Evolutionary conservation across 2,113 vertebrate genomes (phyloP).

Genomic region (Neomonachus schauinslandi): DNA sequence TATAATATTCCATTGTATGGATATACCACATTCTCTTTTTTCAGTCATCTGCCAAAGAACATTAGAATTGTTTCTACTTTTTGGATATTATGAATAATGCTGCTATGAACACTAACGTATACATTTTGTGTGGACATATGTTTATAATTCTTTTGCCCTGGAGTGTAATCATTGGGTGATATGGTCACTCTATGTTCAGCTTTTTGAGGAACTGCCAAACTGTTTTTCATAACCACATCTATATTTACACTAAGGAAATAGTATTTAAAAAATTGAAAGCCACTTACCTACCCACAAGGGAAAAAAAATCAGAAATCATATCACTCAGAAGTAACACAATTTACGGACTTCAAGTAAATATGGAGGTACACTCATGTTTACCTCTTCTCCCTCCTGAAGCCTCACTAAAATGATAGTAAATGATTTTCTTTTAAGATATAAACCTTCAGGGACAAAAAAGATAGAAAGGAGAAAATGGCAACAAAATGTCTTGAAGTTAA

Average conservation of each 20-base stretch:
- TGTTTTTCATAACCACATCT: neutral
- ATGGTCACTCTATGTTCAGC: neutral
- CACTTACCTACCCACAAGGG: neutral
- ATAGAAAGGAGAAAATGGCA: neutral
- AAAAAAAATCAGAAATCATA: neutral
- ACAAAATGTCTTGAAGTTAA: neutral
- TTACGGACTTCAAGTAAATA: neutral
- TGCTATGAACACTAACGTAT: neutral
- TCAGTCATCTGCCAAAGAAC: neutral
- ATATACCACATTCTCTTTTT: neutral
- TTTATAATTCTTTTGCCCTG: neutral
- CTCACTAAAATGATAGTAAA: neutral
- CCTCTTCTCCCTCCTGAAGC: neutral
- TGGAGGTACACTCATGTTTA: neutral
- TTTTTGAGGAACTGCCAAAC: neutral
- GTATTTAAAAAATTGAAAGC: neutral
- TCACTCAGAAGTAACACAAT: neutral
- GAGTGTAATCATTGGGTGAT: neutral
- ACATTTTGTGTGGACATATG: neutral
- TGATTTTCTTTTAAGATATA: conserved; percentile 9
- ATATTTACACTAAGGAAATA: conserved; percentile 3
- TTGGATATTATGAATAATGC: neutral
- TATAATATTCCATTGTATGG: neutral
- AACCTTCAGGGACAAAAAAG: neutral
- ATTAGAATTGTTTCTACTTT: neutral